Base-by-base conservation (phyloP, 1,140 invertebrate species). In the Cydia pomonella region DNA sequence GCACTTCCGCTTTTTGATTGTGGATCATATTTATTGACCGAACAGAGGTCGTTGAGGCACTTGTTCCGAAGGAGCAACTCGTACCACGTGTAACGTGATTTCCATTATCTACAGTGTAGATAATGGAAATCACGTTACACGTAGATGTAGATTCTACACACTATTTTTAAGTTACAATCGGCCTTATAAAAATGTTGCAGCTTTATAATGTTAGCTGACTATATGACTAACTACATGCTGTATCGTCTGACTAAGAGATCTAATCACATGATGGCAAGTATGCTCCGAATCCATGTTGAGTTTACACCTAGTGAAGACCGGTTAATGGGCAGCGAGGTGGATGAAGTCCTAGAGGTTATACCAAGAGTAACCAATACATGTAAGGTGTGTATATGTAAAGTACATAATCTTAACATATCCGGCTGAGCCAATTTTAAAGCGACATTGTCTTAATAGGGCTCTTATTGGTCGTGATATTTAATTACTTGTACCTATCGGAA, bases 131-230 rank as follows among this genome's bases (percentile, higher is more conserved):
- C n/a, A n/a, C n/a, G n/a, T n/a, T n/a, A n/a, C n/a, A n/a, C n/a
- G n/a, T n/a, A n/a, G n/a, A n/a, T n/a, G n/a, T n/a, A n/a, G n/a
- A n/a, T n/a, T n/a, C n/a, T n/a, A n/a, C n/a, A n/a, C n/a, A 41
- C 12, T 13, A 41, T 41, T 41, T 44, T 44, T 23, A 59, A 12
- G 53, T 0, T 6, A 2, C 7, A 21, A 21, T 0, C 16, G 9
- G 2, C n/a, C 21, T 59, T 9, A 0, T 76, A 73, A 21, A 59
- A 50, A 6, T 25, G n/a, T 89, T 88, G 33, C 87, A 97, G 96
- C 83, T 97, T 96, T 79, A 96, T 97, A 77, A 95, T 95, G 27
- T 81, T 97, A 53, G 93, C 94, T 10, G 97, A 97, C 86, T 97
- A 97, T 84, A 94, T 96, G 85, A 95, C 95, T 38, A 94, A 95